These are phyloP conservation scores for Sebastes matsubarae DNA, from an alignment of 2,797 vertebrate species.

Conservation along the genomic window DNA sequence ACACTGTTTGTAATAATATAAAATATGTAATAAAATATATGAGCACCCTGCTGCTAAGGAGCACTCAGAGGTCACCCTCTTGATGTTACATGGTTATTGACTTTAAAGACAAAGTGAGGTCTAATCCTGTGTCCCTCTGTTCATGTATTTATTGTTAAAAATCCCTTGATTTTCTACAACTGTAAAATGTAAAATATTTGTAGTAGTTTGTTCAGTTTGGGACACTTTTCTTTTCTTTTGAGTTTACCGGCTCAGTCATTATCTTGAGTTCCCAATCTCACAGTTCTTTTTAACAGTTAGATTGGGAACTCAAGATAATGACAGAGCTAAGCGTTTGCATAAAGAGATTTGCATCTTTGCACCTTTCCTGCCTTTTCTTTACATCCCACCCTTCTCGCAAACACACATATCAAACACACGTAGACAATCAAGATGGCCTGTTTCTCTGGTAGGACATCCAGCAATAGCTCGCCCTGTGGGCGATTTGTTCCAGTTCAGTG, in stretches of 20 bases:
- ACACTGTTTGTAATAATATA: background rate
- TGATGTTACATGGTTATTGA: background rate
- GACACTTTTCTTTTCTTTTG: background rate
- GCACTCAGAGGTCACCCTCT: too few species aligned
- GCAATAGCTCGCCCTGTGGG: conserved; percentile 56
- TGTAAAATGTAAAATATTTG: too few species aligned
- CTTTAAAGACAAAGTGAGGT: background rate
- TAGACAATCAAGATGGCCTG: background rate
- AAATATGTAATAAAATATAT: too few species aligned
- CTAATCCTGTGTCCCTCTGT: background rate
- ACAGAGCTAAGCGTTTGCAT: background rate
- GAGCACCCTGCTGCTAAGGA: too few species aligned
- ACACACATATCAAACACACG: conserved; percentile 4
- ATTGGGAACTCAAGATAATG: too few species aligned
- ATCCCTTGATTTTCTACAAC: too few species aligned
- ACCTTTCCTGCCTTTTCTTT: background rate
- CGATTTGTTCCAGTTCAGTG: conserved; percentile 46
- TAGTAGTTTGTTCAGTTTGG: background rate
- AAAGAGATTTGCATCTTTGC: background rate
- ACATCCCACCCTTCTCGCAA: background rate
- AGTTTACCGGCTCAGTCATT: background rate
- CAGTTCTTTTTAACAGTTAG: background rate
- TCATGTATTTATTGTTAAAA: background rate
- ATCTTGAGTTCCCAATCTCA: background rate
- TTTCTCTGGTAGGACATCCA: conserved; percentile 22